Evolutionary conservation across 2,113 vertebrate species (phyloP), one percentile per base, ranked within the genome.

Genomic region (Saccopteryx leptura): DNA sequence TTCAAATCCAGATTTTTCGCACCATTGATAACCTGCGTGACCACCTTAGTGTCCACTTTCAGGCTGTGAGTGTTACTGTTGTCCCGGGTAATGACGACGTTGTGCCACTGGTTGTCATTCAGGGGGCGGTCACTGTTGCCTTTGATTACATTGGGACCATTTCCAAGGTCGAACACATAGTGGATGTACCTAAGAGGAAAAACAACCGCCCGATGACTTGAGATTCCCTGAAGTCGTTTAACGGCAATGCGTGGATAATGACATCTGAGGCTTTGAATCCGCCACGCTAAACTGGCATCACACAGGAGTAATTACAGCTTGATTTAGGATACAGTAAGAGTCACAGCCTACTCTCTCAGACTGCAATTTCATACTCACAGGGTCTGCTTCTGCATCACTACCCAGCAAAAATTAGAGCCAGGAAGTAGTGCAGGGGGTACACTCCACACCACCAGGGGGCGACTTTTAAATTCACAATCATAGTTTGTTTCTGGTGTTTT

Each of bases 81-180:
- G 97, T 99, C 99, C 90, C 99, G 98, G 23, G 99, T 99, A 96
- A 99, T 99, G 63, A 99, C 99, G 0, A 99, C 99, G 0, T 99
- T 99, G 98, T 99, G 99, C 99, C 99, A 99, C 93, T 99, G 99
- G 98, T 99, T 99, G 98, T 99, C 99, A 94, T 99, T 99, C 79
- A 99, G 98, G 28, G 99, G 99, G 39, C 98, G 98, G 50, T 99
- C 99, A 48, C 99, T 99, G 97, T 99, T 99, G 63, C 99, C 99
- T 95, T 99, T 99, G 97, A 99, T 99, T 96, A 99, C 99, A 83
- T 99, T 99, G 26, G 99, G 99, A 7, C 99, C 99, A 1, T 99
- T 99, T 75, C 99, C 99, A 12, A 99, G 99, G 96, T 99, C 99
- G 98, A 99, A 99, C n/a, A 99, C 99, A 0, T 99, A 99, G 96